Conservation (phyloP, 2,888 invertebrate genomes). For the Cinara cedri region DNA sequence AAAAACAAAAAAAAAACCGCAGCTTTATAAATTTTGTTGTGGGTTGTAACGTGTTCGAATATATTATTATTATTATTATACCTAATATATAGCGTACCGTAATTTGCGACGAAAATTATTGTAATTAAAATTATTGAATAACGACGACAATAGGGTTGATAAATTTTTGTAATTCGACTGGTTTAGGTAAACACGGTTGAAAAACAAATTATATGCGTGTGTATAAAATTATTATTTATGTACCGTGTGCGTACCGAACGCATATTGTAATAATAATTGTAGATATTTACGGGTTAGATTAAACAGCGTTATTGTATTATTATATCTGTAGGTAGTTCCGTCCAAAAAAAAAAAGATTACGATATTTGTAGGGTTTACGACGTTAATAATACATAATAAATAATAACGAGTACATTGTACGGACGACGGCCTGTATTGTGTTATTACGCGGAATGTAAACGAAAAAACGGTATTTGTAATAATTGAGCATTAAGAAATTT, state of each 20-base stretch:
- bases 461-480: constrained; percentile 2
- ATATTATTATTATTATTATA: background rate
- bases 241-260: too few relatives aligned
- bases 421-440: too few relatives aligned
- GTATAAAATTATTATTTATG: constrained; percentile 13
- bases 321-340: constrained; percentile 56
- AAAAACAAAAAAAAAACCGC: background rate
- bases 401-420: too few relatives aligned
- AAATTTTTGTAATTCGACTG: constrained; percentile 52
- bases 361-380: constrained; percentile 23
- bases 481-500: too few relatives aligned
- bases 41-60: constrained; percentile 18
- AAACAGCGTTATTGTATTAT: too few relatives aligned
- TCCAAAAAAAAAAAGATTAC: constrained; percentile 34
- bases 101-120: constrained; percentile 1
- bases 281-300: constrained; percentile 33
- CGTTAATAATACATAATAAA: constrained; percentile 21
- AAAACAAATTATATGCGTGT: constrained; percentile 12
- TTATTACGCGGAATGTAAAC: constrained; percentile 30
- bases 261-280: constrained; percentile 2
- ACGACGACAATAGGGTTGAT: constrained; percentile 14
- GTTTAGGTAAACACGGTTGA: constrained; percentile 53
- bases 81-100: constrained; percentile 10
- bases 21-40: constrained; percentile 35
- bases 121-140: constrained; percentile 32